Base-by-base conservation (phyloP, 2,113 vertebrate genomes). In the Chamaetylas fuelleborni region DNA sequence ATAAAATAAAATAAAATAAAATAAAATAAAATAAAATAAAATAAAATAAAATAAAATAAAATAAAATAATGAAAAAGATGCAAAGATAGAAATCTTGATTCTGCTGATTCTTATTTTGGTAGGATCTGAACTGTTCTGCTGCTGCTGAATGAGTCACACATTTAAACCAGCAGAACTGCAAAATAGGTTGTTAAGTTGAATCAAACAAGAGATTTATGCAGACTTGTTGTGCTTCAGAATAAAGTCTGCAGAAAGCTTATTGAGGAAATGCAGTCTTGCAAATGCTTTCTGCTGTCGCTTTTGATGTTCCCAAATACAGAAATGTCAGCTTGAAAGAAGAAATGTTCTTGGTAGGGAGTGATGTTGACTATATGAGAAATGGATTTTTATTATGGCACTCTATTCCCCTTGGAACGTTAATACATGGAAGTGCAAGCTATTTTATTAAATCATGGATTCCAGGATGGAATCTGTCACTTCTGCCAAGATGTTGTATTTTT, bases 391-490 rank as follows among this genome's bases (percentile, higher is more conserved):
- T 95, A 72, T 71, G 57, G 70, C 88, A 78, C 47, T 26, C 20
- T 61, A 80, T 86, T 87, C 62, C 72, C 61, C 58, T 81, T 87
- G 91, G 86, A 80, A 79, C 25, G 1, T 62, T 62, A 90, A 64
- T 74, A 88, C 62, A 79, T 61, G 82, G 43, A 95, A 88, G 34
- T 70, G 76, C 36, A 71, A 83, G 47, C 48, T 92, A 34, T 89
- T 92, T 95, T 90, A 95, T 93, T 96, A 81, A 78, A 90, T 78
- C 47, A 76, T 79, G 33, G 64, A 79, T 93, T 81, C 60, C 38
- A 15, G 38, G 36, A 42, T 74, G 48, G 58, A 94, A 81, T 61
- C 56, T 92, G 57, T 87, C 85, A 88, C 48, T 43, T 94, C 53
- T 45, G 58, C 23, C 60, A 87, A 76, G 78, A 56, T 48, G 54